Evolutionary conservation across 2,113 vertebrate genomes (phyloP), one percentile per base, ranked within the genome.

Genomic region (Cheilinus undulatus): DNA sequence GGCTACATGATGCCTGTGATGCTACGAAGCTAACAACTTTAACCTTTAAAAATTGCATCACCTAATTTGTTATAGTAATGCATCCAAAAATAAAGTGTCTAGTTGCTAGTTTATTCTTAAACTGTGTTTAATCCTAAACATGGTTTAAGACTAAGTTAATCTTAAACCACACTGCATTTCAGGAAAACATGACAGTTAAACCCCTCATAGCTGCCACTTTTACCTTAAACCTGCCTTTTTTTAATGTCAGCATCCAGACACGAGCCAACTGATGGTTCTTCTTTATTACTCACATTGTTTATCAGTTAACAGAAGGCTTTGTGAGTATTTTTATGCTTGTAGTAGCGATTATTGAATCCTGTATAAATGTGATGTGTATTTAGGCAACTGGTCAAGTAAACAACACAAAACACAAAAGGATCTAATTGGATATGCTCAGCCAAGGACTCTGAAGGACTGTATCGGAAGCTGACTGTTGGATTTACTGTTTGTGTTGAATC

Each of bases 201-300:
- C 32, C 24, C 38, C 19, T 20, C 26, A 26, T n/a, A n/a, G 59
- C 27, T 73, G 24, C 26, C 45, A 3, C 38, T 43, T 53, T 11
- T 9, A 19, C 28, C 49, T 46, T 46, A 67, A 74, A 40, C n/a
- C 49, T 36, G 32, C 19, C 13, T 43, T 36, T 60, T 24, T 36
- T 66, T 36, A 27, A 36, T 38, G 52, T 58, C 30, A 72, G n/a
- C 61, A 64, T 73, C 48, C 58, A 30, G 36, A 65, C 62, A 45
- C 27, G 30, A 74, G 43, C 50, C 34, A 59, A 73, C 68, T 26
- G 36, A 54, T 40, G 43, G 12, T 17, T 7, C 15, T 17, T 17
- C 13, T 40, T 3, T 3, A 15, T 42, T 5, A 42, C 40, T 5
- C 5, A 15, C 5, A 17, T 42, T 7, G 4, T 2, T 42, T 15